Percentiles rank a stretch among this genome's conserved stretches.
Conservation (phyloP, 2,113 vertebrate species). For the Epinephelus moara region DNA sequence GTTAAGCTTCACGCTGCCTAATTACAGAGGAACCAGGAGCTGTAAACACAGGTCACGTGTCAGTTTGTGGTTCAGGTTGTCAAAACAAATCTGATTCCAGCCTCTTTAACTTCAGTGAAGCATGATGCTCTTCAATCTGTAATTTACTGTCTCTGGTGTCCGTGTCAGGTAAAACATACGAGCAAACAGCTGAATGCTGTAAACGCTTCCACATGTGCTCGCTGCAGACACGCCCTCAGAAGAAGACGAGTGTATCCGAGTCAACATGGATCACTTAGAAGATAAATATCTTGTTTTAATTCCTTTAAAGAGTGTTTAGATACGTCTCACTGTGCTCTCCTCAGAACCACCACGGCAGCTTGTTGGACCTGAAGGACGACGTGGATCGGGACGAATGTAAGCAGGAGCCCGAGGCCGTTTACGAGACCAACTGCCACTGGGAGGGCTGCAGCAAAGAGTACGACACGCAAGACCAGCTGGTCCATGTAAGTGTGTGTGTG, state of each 20-base stretch:
- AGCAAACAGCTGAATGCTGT: conserved; percentile 31
- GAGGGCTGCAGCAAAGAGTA: conserved; percentile 94
- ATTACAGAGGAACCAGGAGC: conserved; percentile 5
- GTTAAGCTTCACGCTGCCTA: background rate
- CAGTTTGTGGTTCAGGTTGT: conserved; percentile 29
- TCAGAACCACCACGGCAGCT: conserved; percentile 87
- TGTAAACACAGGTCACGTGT: conserved; percentile 35
- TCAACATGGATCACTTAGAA: too few species aligned
- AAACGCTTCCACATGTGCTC: conserved; percentile 30
- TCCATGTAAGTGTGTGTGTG: conserved; percentile 89
- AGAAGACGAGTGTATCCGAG: background rate
- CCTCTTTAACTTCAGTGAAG: conserved; percentile 19
- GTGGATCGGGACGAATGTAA: conserved; percentile 94
- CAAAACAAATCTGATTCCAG: conserved; percentile 45
- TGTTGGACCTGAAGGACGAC: conserved; percentile 91
- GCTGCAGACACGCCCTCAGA: background rate
- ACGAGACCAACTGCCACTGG: conserved; percentile 98
- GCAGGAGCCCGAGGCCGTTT: conserved; percentile 93
- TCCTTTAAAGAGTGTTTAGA: background rate
- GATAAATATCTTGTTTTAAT: background rate
- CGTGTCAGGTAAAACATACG: conserved; percentile 23
- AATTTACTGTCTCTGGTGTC: conserved; percentile 35
- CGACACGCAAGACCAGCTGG: conserved; percentile 96
- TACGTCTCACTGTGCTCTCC: background rate
- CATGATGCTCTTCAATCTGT: conserved; percentile 26